Conservation (phyloP, 2,113 vertebrate species). For the Semnornis frantzii region DNA sequence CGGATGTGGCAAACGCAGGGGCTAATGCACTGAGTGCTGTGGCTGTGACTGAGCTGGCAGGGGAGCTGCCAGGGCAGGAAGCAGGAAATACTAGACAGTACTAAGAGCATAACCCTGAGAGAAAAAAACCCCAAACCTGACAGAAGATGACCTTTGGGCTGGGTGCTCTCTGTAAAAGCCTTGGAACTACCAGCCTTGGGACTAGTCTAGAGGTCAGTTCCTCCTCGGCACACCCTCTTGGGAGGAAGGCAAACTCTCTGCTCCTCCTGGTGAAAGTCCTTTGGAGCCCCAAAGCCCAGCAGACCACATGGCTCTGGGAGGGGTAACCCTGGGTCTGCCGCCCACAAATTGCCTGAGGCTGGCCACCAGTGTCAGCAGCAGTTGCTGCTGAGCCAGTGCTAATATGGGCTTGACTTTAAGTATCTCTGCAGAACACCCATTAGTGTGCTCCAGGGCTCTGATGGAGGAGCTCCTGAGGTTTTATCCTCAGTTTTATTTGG, state of each 20-base stretch:
- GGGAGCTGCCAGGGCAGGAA: slow-evolving; percentile 14
- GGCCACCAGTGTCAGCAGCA: background rate
- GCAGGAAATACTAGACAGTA: slow-evolving; percentile 54
- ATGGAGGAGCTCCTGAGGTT: background rate
- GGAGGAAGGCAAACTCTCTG: background rate
- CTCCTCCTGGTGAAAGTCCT: background rate
- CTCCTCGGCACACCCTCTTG: background rate
- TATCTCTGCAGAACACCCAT: background rate
- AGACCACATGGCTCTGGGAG: background rate
- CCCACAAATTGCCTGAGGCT: background rate
- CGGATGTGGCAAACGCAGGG: slow-evolving; percentile 42
- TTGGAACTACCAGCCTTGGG: background rate
- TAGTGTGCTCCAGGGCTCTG: background rate
- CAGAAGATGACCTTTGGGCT: slow-evolving; percentile 18
- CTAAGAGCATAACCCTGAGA: background rate
- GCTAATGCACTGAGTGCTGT: background rate
- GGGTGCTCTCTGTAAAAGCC: slow-evolving; percentile 21
- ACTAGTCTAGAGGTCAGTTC: background rate
- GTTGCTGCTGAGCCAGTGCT: background rate
- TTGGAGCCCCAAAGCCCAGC: background rate
- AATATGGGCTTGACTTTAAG: background rate
- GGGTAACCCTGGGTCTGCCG: background rate
- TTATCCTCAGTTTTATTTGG: background rate
- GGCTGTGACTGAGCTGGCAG: background rate
- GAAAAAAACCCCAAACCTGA: background rate